phyloP scores from a whole-genome alignment of 2,797 vertebrate species.

The Podarcis siculus region DNA sequence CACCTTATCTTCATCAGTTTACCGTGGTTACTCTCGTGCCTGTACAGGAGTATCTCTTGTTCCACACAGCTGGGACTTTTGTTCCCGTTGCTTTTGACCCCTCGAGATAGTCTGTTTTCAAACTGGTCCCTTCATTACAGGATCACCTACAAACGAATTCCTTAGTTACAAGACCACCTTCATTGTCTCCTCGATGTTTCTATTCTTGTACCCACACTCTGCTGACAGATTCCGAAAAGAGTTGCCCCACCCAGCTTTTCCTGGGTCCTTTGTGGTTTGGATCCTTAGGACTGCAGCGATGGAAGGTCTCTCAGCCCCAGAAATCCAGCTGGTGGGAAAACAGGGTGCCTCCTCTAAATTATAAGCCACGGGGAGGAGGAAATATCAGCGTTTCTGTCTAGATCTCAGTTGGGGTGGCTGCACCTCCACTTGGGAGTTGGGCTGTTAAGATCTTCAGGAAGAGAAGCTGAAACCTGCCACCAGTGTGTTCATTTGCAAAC shows the following conservation, averaged over 20 bases:
- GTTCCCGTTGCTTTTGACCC: neutral
- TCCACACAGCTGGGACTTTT: neutral
- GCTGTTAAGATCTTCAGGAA: neutral
- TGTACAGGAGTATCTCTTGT: neutral
- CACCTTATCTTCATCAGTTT: neutral
- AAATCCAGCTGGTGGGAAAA: neutral
- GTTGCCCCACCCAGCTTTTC: fast-evolving
- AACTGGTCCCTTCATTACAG: neutral
- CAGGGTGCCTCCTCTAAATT: neutral
- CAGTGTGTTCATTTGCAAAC: neutral
- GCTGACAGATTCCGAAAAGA: neutral
- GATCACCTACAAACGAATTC: too few species aligned
- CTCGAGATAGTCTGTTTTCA: too few species aligned
- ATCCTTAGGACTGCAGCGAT: neutral
- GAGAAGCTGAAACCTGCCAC: neutral
- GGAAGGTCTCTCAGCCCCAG: neutral
- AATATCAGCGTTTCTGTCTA: neutral
- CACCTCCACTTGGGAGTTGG: neutral
- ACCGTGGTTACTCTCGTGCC: neutral
- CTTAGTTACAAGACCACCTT: neutral
- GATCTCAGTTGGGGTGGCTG: neutral
- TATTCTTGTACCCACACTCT: too few species aligned
- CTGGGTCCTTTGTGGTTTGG: neutral
- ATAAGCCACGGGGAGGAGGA: neutral
- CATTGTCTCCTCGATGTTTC: neutral